Conservation (phyloP, 2,797 vertebrate species). For the Oreortyx pictus region DNA sequence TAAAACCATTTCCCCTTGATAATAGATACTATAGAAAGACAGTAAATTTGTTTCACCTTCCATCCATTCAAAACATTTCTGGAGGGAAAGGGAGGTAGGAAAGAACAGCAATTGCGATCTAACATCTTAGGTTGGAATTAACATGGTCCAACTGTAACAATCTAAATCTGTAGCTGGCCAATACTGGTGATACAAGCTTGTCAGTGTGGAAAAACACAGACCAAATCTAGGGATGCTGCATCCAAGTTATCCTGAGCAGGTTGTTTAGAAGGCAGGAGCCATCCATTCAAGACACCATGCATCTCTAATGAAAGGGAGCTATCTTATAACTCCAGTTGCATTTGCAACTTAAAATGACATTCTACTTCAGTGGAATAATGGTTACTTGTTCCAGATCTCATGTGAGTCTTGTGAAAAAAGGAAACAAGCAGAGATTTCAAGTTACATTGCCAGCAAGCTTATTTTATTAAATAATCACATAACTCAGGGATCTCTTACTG, state of each 20-base stretch:
- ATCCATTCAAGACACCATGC: not conserved
- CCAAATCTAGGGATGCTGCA: not conserved
- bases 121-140: not conserved
- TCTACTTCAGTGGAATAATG: slow-evolving; percentile 1
- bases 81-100: not conserved
- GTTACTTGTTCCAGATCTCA: not conserved
- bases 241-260: not conserved
- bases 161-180: not conserved
- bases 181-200: not conserved
- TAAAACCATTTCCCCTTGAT: not conserved
- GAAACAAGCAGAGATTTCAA: not conserved
- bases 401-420: not conserved
- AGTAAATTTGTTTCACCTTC: not conserved
- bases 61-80: slow-evolving; percentile 10
- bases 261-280: not conserved
- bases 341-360: not conserved
- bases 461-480: slow-evolving; percentile 17
- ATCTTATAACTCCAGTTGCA: not conserved
- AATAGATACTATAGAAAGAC: not conserved
- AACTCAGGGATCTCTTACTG: not conserved
- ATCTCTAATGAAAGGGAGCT: not conserved
- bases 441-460: not conserved
- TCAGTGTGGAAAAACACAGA: not conserved
- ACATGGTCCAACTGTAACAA: not conserved
- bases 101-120: not conserved